Percentiles rank a stretch among this genome's conserved stretches.
phyloP scores from a whole-genome alignment of 1,140 invertebrate genomes.

The Gerris buenoi region DNA sequence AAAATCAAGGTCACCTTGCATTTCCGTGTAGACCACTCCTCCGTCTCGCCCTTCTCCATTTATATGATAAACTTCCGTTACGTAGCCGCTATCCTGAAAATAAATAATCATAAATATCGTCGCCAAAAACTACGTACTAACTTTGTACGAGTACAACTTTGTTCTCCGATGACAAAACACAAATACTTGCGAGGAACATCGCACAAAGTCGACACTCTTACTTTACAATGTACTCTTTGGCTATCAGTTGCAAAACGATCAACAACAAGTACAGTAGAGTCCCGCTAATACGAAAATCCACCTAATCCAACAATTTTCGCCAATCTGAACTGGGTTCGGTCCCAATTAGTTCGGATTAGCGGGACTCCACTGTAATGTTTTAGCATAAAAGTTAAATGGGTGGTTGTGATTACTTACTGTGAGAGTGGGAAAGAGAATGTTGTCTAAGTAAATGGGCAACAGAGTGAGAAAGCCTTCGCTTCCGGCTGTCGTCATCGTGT shows the following conservation, averaged over 20 bases:
- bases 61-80: constrained; percentile 84
- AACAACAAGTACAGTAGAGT: background rate
- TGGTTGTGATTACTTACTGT: constrained; percentile 49
- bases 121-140: background rate
- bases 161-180: background rate
- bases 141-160: background rate
- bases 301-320: background rate
- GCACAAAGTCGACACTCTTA: too few relatives aligned
- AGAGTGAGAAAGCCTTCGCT: constrained; percentile 73
- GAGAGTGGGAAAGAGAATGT: constrained; percentile 70
- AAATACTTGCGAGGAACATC: too few relatives aligned
- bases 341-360: too few relatives aligned
- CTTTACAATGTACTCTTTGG: too few relatives aligned
- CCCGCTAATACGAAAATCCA: too few relatives aligned
- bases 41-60: constrained; percentile 73
- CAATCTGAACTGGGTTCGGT: background rate
- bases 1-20: too few relatives aligned
- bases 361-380: too few relatives aligned
- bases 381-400: too few relatives aligned
- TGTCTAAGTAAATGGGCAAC: constrained; percentile 78
- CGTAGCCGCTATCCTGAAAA: constrained; percentile 55
- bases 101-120: constrained; percentile 8
- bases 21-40: constrained; percentile 87
- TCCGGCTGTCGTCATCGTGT: constrained; percentile 75
- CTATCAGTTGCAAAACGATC: too few relatives aligned